Base-by-base conservation (phyloP, 53 echinoderm and acorn worm species). In the Paelopatides confundens region DNA sequence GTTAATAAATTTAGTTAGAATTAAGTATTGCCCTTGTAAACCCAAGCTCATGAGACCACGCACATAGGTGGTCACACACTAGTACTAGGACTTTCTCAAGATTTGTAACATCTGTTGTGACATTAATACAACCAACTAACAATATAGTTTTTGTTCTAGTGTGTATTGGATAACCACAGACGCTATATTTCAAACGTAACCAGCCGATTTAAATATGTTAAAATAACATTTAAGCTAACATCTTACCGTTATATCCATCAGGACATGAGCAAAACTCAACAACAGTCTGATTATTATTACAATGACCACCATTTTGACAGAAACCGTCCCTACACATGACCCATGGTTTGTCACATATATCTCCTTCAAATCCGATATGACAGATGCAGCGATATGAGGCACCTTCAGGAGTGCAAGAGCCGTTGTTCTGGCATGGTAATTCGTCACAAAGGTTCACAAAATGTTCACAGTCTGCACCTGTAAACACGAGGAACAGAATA, bases 241-340 rank as follows among this genome's bases (percentile, higher is more conserved):
- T 43, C 43, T 78, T 31, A 28, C 79, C 79, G 27, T 50, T 78
- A 46, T 14, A 78, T 53, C 79, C 79, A 15, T 47, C 49, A 4
- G 18, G 79, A 51, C 79, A 78, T 5, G 27, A 43, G 51, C 79
- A 78, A 23, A 78, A 51, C 5, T 50, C 53, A 21, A 2, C 32
- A 14, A 24, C 53, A 17, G 11, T 27, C 33, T 21, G 14, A 31
- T 15, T 32, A 21, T 12, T 24, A 4, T 48, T 31, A 78, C 79
- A 78, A 31, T 49, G 33, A 15, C 79, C 79, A 30, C 79, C 79
- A 78, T 78, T 78, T 78, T 78, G 79, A 28, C 79, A 78, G 79
- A 78, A 78, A 3, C 79, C 79, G n/a, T 78, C 79, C 9, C 33
- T 78, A 30, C 79, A 78, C 15, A 28, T 33, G 13, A 51, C 33